Evolutionary conservation across 2,888 invertebrate species (phyloP), one percentile per base, ranked within the genome.

Genomic region (Lysandra bellargus): DNA sequence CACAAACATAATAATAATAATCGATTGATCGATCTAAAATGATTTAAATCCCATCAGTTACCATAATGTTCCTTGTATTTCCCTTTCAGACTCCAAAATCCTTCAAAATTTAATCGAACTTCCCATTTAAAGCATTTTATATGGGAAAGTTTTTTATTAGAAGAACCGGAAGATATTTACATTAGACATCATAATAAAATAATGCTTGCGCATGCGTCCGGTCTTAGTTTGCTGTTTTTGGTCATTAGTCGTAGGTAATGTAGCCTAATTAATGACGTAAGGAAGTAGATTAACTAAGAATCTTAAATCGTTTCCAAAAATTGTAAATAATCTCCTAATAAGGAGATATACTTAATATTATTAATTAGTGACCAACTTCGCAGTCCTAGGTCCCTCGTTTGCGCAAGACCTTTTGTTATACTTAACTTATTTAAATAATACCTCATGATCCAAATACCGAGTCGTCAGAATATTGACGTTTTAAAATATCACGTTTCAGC

Each of bases 41-140:
- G 0, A n/a, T 61, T 7, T 61, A n/a, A 23, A 61, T 2, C 23
- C 7, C 12, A 30, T 69, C 12, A 12, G 30, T 12, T 9, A 30
- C 33, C 23, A 30, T 69, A 40, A 40, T 73, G 12, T 74, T n/a
- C 40, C 40, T 74, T 74, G 74, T 74, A 23, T 76, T 69, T 76
- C 33, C 33, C 4, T 76, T 76, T 57, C 76, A 76, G 76, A 76
- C 53, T 17, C 76, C 76, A 53, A 53, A 76, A 30, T 33, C 33
- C 76, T 76, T 76, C 57, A 76, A 76, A 76, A 76, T 76, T 76
- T 76, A 76, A 76, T 76, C 44, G 14, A 49, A 53, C 49, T 76
- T 17, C 57, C 76, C 6, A 76, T 76, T 30, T 76, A 53, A 76
- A 33, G 14, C 30, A 76, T 57, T 76, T 33, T 33, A 53, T 53